A percentile compares a stretch with the other conserved stretches of the same genome.
Conservation (phyloP, 2,797 vertebrate genomes). For the Huso huso region DNA sequence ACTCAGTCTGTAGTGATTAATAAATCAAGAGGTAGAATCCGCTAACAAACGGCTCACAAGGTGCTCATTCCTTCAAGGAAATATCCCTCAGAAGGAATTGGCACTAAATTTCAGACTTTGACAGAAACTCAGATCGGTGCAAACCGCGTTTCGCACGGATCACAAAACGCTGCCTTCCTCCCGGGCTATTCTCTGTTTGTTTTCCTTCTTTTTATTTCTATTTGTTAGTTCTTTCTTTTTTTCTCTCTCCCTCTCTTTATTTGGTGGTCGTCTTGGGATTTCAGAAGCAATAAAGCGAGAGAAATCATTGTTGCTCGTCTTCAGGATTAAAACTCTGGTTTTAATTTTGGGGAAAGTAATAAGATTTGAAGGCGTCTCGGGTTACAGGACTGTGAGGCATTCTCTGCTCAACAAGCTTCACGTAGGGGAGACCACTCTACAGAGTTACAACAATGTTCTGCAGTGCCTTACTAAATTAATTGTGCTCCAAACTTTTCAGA, state of each 20-base stretch:
- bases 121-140: background rate
- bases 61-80: too few relatives aligned
- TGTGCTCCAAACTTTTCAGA: too few relatives aligned
- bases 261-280: conserved; percentile 71
- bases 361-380: conserved; percentile 78
- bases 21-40: too few relatives aligned
- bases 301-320: conserved; percentile 76
- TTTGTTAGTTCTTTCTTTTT: background rate
- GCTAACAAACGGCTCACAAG: too few relatives aligned
- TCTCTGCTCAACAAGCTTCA: conserved; percentile 16
- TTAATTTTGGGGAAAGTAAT: conserved; percentile 78
- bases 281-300: conserved; percentile 77
- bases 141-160: background rate
- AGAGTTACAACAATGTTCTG: too few relatives aligned
- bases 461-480: too few relatives aligned
- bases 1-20: too few relatives aligned
- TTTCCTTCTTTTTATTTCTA: background rate
- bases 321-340: conserved; percentile 81
- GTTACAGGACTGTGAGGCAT: conserved; percentile 77
- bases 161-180: background rate
- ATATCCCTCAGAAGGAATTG: too few relatives aligned
- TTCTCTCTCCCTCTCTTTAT: background rate
- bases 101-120: too few relatives aligned
- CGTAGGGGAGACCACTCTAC: too few relatives aligned
- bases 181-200: background rate